These are phyloP conservation scores for Hanleya hanleyi DNA, from an alignment of 2,888 invertebrate species.

Conservation along the genomic window DNA sequence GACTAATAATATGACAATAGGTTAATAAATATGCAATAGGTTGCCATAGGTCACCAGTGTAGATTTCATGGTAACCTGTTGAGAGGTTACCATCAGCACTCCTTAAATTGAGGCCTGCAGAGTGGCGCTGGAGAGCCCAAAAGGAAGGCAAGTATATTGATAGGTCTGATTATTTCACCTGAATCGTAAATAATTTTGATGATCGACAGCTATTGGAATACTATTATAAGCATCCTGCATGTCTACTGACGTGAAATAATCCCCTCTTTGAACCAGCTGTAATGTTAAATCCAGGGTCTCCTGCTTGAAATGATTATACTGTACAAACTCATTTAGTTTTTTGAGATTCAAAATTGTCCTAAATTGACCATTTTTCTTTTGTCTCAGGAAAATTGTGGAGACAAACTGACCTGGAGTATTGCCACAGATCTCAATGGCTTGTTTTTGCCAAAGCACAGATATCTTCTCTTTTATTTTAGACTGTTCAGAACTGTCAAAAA, in stretches of 20 bases:
- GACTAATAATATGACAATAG: too few species aligned
- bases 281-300: not conserved
- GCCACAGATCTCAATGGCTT: not conserved
- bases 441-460: not conserved
- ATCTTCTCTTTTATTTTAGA: too few species aligned
- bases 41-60: too few species aligned
- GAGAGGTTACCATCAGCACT: too few species aligned
- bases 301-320: not conserved
- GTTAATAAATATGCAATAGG: too few species aligned
- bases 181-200: too few species aligned
- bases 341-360: not conserved
- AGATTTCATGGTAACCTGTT: too few species aligned
- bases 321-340: not conserved
- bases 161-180: not conserved
- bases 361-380: not conserved
- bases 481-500: too few species aligned
- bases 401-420: not conserved
- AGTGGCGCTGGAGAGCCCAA: not conserved
- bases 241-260: not conserved
- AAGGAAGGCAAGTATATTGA: not conserved
- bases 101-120: too few species aligned
- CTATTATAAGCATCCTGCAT: not conserved
- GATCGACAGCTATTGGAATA: not conserved
- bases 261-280: not conserved
- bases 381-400: not conserved